Percentiles rank a stretch among this genome's conserved stretches.
Evolutionary conservation across 1,140 invertebrate species (phyloP).

Genomic region (Drosophila persimilis): DNA sequence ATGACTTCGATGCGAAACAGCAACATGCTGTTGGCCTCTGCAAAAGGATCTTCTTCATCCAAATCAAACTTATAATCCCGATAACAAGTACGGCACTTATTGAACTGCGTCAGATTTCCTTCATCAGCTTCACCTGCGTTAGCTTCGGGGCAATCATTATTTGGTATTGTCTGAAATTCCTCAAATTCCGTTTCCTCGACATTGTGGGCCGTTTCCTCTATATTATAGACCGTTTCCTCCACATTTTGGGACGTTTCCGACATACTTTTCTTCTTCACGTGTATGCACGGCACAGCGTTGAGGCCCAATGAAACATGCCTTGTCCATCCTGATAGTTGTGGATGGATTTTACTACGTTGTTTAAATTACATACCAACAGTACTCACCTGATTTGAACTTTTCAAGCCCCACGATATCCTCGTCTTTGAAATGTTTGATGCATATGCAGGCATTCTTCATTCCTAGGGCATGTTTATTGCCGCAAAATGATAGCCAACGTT

Average conservation of each 20-base stretch:
- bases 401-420: slow-evolving; percentile 61
- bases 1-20: slow-evolving; percentile 69
- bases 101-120: not conserved
- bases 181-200: no score
- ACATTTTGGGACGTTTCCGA: not conserved
- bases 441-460: slow-evolving; percentile 50
- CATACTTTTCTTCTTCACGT: not conserved
- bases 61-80: slow-evolving; percentile 23
- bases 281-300: slow-evolving; percentile 39
- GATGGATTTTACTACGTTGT: not conserved
- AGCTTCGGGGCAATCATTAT: not conserved
- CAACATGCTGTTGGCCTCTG: slow-evolving; percentile 44
- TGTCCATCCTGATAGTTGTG: slow-evolving; percentile 7
- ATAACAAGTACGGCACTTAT: slow-evolving; percentile 51
- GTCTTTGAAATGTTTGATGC: slow-evolving; percentile 58
- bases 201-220: no score
- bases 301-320: slow-evolving; percentile 32
- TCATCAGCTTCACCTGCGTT: not conserved
- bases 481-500: slow-evolving; percentile 29
- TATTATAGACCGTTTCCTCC: no score
- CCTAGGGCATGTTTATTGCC: slow-evolving; percentile 13
- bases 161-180: not conserved
- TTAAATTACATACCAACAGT: no score
- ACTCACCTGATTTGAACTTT: slow-evolving; percentile 64
- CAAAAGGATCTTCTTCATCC: slow-evolving; percentile 44